Percentiles rank a stretch among this genome's conserved stretches.
Conservation (phyloP, 2,113 vertebrate genomes). For the Zootoca vivipara region DNA sequence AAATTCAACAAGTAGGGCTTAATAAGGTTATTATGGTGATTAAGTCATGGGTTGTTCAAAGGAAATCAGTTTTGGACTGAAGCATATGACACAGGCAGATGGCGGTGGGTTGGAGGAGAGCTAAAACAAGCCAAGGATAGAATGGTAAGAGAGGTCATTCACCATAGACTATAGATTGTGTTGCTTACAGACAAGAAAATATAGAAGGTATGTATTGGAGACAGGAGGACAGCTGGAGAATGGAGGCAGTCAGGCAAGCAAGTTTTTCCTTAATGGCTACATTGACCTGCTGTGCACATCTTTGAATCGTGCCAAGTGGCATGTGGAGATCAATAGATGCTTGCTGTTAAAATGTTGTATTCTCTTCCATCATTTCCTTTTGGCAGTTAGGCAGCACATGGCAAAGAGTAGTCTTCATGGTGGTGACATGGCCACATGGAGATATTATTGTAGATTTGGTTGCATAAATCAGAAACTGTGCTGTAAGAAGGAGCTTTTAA, state of each 20-base stretch:
- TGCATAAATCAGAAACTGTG: background rate
- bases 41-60: background rate
- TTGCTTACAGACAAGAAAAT: background rate
- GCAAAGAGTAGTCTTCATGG: background rate
- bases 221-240: background rate
- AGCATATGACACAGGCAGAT: background rate
- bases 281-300: background rate
- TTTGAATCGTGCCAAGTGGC: background rate
- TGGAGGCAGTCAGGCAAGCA: background rate
- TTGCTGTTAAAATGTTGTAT: background rate
- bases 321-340: background rate
- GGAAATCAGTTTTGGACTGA: background rate
- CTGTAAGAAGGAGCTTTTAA: background rate
- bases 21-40: background rate
- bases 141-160: background rate
- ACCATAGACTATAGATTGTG: background rate
- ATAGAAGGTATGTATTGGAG: background rate
- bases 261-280: slow-evolving; percentile 14
- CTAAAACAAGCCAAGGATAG: background rate
- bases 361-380: background rate
- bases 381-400: background rate
- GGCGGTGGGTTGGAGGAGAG: background rate
- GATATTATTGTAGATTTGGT: background rate
- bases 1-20: background rate
- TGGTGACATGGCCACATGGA: background rate